Base-by-base conservation (phyloP, 2,888 invertebrate genomes). In the Dynastes grantii region DNA sequence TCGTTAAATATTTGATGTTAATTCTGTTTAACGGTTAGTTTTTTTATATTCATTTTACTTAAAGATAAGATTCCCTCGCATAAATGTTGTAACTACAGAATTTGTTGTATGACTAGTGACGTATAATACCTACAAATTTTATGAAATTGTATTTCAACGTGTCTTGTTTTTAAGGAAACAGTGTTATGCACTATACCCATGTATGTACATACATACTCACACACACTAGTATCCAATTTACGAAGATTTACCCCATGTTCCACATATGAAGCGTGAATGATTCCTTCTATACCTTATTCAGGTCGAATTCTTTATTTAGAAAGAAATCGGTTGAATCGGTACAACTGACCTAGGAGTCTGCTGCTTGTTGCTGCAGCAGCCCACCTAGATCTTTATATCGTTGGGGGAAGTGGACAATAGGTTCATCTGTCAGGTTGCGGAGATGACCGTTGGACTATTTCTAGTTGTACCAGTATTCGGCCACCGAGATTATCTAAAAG, bases 391-490 rank as follows among this genome's bases (percentile, higher is more conserved):
- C 83, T 82, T 82, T 82, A 80, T 80, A 81, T 81, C 82, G 80
- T 81, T 82, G 80, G 83, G 83, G 83, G 82, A 81, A 78, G 77
- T 81, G 82, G 82, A 83, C 83, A 83, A 83, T 82, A 80, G 82
- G 79, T 81, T 82, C 82, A 82, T 82, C 82, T 82, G 82, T 82
- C 81, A 81, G 81, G 82, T 83, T 79, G 79, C 80, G 37, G 80
- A 80, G 82, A 82, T 83, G 83, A 83, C 83, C 83, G 83, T 83
- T 83, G 83, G 82, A 82, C 83, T 82, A 83, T 82, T 79, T 79
- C 80, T 80, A 70, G 79, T 77, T 79, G 76, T 78, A 82, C 82
- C 81, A 80, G 82, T 82, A 76, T 55, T 75, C 73, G 73, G 73
- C 63, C 73, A 75, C 61, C 61, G 73, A 75, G 73, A 75, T 75